Evolutionary conservation across 1,140 invertebrate genomes (phyloP).

Genomic region (Drosophila triauraria): DNA sequence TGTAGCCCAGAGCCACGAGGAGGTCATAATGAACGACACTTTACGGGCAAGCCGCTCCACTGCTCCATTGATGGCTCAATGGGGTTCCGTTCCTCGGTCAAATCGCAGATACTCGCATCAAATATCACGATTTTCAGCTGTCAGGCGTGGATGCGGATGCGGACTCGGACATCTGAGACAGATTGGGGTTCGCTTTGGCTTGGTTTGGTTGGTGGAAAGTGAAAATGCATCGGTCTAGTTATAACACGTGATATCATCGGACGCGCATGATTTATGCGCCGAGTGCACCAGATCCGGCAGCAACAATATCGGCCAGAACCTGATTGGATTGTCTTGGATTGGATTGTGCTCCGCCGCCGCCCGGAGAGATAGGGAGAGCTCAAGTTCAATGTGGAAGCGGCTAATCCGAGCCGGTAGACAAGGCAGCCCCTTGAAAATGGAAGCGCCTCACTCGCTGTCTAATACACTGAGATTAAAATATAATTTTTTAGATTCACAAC

Average conservation of each 20-base stretch:
- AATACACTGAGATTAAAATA: background rate
- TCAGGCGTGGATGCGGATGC: slow-evolving; percentile 45
- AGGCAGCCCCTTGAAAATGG: slow-evolving; percentile 80
- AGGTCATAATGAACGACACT: slow-evolving; percentile 74
- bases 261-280: slow-evolving; percentile 66
- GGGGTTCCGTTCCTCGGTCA: slow-evolving; percentile 43
- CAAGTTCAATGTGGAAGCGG: slow-evolving; percentile 75
- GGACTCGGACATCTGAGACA: slow-evolving; percentile 16
- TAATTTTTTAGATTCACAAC: background rate
- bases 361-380: slow-evolving; percentile 36
- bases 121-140: slow-evolving; percentile 80
- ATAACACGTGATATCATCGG: slow-evolving; percentile 77
- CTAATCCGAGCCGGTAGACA: slow-evolving; percentile 75
- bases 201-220: slow-evolving; percentile 55
- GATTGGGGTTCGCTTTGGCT: slow-evolving; percentile 9
- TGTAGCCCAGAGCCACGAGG: slow-evolving; percentile 50
- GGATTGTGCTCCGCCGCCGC: slow-evolving; percentile 8
- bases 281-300: slow-evolving; percentile 61
- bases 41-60: slow-evolving; percentile 58
- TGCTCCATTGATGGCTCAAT: slow-evolving; percentile 55
- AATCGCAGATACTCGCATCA: slow-evolving; percentile 68
- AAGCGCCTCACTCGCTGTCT: slow-evolving; percentile 63
- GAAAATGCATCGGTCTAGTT: slow-evolving; percentile 80
- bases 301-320: slow-evolving; percentile 40
- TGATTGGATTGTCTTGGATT: slow-evolving; percentile 48